Conservation (phyloP, 2,797 vertebrate genomes). For the Aplochiton taeniatus region DNA sequence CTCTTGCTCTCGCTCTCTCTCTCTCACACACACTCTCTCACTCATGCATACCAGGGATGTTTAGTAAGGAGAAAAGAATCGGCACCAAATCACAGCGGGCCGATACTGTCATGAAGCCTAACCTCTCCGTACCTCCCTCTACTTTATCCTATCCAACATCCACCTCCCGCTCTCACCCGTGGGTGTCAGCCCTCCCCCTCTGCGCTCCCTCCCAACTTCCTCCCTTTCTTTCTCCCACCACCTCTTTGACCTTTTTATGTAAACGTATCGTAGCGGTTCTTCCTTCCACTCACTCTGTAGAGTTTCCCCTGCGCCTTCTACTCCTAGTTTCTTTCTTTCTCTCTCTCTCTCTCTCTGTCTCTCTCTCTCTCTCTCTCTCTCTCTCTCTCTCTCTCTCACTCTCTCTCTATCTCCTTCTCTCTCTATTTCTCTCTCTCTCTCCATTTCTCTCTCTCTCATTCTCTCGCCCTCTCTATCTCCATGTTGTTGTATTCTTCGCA, state of each 20-base stretch:
- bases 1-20: neutral
- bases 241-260: constrained; percentile 12
- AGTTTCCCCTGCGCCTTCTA: constrained; percentile 6
- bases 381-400: too few relatives aligned
- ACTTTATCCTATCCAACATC: constrained; percentile 36
- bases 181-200: neutral
- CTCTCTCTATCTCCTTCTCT: neutral
- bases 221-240: neutral
- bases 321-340: constrained; percentile 11
- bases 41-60: constrained; percentile 43
- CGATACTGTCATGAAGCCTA: constrained; percentile 35
- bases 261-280: constrained; percentile 9
- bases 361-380: constrained; percentile 10
- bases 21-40: constrained; percentile 21
- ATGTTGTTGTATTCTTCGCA: neutral
- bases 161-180: constrained; percentile 12
- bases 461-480: neutral
- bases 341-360: neutral
- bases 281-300: constrained; percentile 27
- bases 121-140: constrained; percentile 26
- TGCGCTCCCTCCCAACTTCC: neutral
- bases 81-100: constrained; percentile 46
- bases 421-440: constrained; percentile 7
- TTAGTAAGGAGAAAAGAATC: constrained; percentile 32
- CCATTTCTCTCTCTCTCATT: neutral